Evolutionary conservation across 2,797 vertebrate genomes (phyloP).

Genomic region (Enteromius viviparus): DNA sequence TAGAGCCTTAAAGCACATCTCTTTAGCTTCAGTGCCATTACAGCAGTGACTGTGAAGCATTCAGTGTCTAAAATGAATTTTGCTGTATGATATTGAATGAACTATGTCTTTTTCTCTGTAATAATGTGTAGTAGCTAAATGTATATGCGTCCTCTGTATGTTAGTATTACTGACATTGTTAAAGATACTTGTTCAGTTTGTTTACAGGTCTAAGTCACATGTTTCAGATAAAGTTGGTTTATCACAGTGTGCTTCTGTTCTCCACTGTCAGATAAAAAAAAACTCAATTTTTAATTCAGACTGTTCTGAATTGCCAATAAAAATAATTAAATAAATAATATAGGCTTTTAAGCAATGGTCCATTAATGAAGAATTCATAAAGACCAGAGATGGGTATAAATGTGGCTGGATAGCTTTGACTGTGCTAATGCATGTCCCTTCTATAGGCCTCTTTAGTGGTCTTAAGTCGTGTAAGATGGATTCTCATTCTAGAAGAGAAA

Average conservation of each 20-base stretch:
- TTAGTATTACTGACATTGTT: conserved; percentile 18
- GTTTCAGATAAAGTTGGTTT: conserved; percentile 66
- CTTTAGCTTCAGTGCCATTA: conserved; percentile 43
- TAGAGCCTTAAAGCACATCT: conserved; percentile 31
- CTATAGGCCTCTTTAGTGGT: not conserved
- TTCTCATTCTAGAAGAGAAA: not conserved
- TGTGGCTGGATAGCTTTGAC: not conserved
- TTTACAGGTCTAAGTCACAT: conserved; percentile 40
- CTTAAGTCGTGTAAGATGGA: not conserved
- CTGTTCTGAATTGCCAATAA: conserved; percentile 78
- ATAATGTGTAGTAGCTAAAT: not conserved
- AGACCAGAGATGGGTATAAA: not conserved
- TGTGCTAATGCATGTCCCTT: not conserved
- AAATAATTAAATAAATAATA: conserved; percentile 45
- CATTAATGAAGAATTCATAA: not conserved
- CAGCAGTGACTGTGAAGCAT: conserved; percentile 47
- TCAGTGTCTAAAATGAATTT: not conserved
- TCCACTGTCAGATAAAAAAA: conserved; percentile 61
- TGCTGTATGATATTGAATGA: conserved; percentile 4
- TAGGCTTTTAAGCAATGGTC: conserved; percentile 62
- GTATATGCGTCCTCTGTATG: not conserved
- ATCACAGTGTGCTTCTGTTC: conserved; percentile 69
- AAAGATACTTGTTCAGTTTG: conserved; percentile 37
- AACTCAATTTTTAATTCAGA: conserved; percentile 61
- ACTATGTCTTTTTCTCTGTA: conserved; percentile 8